Base-by-base conservation (phyloP, 1,140 invertebrate species). In the Platyura marginata region DNA sequence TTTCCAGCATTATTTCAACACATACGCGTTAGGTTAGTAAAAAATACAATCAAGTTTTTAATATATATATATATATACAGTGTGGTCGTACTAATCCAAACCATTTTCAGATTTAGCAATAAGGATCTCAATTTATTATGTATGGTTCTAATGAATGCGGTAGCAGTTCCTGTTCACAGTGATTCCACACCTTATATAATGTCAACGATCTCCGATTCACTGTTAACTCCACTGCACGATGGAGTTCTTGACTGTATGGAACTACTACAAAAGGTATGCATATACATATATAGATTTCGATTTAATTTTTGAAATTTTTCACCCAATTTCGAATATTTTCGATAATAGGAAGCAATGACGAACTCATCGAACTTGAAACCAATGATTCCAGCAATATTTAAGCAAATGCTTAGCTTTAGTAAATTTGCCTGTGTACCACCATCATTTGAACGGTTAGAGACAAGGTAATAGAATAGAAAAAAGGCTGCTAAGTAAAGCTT, bases 1-100 rank as follows among this genome's bases (percentile, higher is more conserved):
- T 93, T 96, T 60, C 89, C 91, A 15, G 77, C 80, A 36, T 75
- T 97, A 42, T 95, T 93, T 65, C 81, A 85, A 46, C 84, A 92
- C 54, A 86, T 94, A 46, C 80, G 82, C 66, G 65, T 70, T 49
- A 81, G 74, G 71, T 89, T 66, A 65, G 66, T 42, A 42, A 35
- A 39, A 20, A 19, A 23, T 44, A 33, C 29, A 37, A 23, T 34
- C 10, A 37, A 8, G 25, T 29, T 29, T 29, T n/a, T n/a, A n/a
- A n/a, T n/a, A n/a, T n/a, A n/a, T n/a, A n/a, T n/a, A n/a, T n/a
- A n/a, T n/a, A n/a, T n/a, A n/a, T n/a, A n/a, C n/a, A n/a, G n/a
- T n/a, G n/a, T n/a, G n/a, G n/a, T n/a, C n/a, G n/a, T n/a, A n/a
- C n/a, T n/a, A n/a, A n/a, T n/a, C n/a, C n/a, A n/a, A n/a, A n/a